These are phyloP conservation scores for Pomacea canaliculata DNA, from an alignment of 2,888 invertebrate genomes.

Conservation along the genomic window DNA sequence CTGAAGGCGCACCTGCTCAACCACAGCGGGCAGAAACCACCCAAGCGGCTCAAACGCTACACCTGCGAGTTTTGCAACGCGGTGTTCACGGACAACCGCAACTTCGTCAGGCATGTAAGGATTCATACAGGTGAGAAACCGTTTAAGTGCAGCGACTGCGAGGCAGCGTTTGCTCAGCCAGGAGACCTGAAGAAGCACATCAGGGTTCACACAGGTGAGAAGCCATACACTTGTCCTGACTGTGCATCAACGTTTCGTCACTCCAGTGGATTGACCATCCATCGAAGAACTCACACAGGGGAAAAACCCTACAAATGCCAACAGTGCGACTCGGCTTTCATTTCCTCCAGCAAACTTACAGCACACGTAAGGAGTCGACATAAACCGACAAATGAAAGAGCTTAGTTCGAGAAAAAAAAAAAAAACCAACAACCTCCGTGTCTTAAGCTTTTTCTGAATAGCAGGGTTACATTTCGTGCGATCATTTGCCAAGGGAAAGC, in stretches of 20 bases:
- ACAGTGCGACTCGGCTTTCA: slow-evolving; percentile 9
- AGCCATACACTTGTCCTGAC: slow-evolving; percentile 18
- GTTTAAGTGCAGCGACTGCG: slow-evolving; percentile 17
- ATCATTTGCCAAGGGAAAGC: too few species aligned
- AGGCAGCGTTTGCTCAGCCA: slow-evolving; percentile 15
- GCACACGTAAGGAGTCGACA: slow-evolving; percentile 9
- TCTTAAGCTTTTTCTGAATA: too few species aligned
- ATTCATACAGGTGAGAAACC: slow-evolving; percentile 28
- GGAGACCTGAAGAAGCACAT: slow-evolving; percentile 21
- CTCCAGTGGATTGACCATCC: slow-evolving; percentile 11
- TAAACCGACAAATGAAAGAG: not conserved
- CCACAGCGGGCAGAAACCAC: slow-evolving; percentile 7
- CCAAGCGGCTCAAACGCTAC: slow-evolving; percentile 3
- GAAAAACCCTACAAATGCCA: slow-evolving; percentile 10
- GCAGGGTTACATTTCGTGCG: too few species aligned
- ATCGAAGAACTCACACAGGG: slow-evolving; percentile 9
- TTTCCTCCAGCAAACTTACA: slow-evolving; percentile 14
- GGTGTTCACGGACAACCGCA: slow-evolving; percentile 7
- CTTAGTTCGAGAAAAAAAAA: too few species aligned
- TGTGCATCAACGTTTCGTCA: slow-evolving; percentile 19
- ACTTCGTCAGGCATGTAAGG: slow-evolving; percentile 10
- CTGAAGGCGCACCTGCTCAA: slow-evolving; percentile 4
- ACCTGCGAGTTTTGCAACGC: slow-evolving; percentile 3
- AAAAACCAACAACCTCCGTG: too few species aligned
- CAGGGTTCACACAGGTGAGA: slow-evolving; percentile 20